These are phyloP conservation scores for Indicator maculatus DNA, from an alignment of 2,113 vertebrate species.

Conservation along the genomic window DNA sequence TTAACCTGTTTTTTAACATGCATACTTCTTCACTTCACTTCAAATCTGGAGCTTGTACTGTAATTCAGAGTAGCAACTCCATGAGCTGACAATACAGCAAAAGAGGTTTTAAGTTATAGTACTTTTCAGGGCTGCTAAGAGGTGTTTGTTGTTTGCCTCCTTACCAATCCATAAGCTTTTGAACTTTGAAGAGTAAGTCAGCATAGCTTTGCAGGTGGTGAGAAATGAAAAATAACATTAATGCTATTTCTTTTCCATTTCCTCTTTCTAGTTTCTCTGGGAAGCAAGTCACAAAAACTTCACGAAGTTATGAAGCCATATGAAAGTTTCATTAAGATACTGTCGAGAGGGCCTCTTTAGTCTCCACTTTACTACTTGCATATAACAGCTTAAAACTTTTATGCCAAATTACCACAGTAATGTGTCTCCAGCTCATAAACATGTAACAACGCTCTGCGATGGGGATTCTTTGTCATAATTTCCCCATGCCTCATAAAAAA, in stretches of 20 bases:
- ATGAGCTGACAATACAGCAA: not conserved
- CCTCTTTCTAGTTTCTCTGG: not conserved
- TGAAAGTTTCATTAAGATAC: constrained; percentile 9
- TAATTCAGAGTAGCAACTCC: not conserved
- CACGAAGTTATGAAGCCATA: not conserved
- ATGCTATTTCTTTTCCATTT: constrained; percentile 21
- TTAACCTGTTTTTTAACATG: not conserved
- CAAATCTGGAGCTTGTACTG: not conserved
- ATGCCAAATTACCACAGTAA: not conserved
- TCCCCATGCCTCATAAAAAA: not conserved
- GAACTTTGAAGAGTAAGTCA: constrained; percentile 4
- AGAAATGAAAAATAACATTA: constrained; percentile 25
- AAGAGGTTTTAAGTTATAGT: not conserved
- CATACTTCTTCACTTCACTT: not conserved
- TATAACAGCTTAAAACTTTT: not conserved
- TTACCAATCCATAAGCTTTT: constrained; percentile 1
- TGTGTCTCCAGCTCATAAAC: not conserved
- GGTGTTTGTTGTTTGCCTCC: constrained; percentile 24
- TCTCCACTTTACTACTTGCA: not conserved
- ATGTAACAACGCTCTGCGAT: not conserved
- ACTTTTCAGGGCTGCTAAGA: constrained; percentile 5
- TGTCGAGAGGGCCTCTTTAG: constrained; percentile 37
- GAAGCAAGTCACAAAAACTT: constrained; percentile 28
- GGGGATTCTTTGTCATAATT: not conserved
- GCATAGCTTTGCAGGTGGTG: constrained; percentile 3